Base-by-base conservation (phyloP, 2,113 vertebrate genomes). In the Oreochromis spilurus region DNA sequence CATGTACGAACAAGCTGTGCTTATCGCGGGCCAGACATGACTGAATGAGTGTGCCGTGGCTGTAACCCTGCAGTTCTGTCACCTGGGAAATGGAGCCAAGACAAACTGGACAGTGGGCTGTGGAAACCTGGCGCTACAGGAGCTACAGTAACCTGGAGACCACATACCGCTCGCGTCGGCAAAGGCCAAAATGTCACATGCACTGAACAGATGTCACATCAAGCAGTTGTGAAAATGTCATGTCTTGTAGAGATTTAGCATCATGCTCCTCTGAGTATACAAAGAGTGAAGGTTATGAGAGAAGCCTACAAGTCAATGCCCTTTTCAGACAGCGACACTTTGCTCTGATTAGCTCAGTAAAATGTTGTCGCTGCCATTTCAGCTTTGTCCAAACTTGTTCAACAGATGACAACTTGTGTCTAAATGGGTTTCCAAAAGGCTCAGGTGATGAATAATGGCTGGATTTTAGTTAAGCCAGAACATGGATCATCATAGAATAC, bases 1-100 rank as follows among this genome's bases (percentile, higher is more conserved):
- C 84, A 78, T 81, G 85, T 82, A 83, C 85, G 40, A 72, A 85
- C 87, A 90, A 86, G 82, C 92, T 79, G 88, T 90, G 85, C 90
- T 92, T 94, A 92, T 94, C 88, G 60, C 65, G 24, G 81, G 85
- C 79, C 88, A 83, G 87, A 91, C 91, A 87, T 82, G 85, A 86
- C 81, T 36, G 89, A 79, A 36, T 26, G 79, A 88, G 67, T 9
- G 13, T 53, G 12, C 19, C 17, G 9, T 79, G 16, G 43, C 85
- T 24, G 77, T n/a, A 62, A 82, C 77, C 84, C 89, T 6, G 55
- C 11, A 11, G 62, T 78, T 89, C 87, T 80, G 90, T 90, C 94
- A 87, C 81, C 84, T 36, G 83, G 84, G 88, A 86, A 90, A 89
- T 58, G 8, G 29, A 67, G 92, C 90, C 93, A 91, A 93, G 81